Evolutionary conservation across 2,888 invertebrate species (phyloP).

Genomic region (Pediacus dermestoides): DNA sequence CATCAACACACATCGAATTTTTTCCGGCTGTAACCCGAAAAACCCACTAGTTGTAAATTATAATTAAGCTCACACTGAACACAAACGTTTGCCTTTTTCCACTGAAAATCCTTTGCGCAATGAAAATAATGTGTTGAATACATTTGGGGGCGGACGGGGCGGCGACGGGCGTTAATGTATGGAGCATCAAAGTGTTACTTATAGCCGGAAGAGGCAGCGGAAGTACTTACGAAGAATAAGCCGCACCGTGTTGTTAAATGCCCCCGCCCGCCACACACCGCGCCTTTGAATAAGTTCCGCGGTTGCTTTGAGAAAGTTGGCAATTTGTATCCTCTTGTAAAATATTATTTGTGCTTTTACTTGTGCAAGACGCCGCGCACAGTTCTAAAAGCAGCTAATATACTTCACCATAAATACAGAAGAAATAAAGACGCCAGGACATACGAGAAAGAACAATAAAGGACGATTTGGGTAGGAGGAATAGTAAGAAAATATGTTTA

Average conservation of each 20-base stretch:
- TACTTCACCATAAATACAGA: slow-evolving; percentile 31
- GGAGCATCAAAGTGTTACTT: slow-evolving; percentile 37
- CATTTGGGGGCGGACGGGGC: too few relatives aligned
- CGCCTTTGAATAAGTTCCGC: slow-evolving; percentile 35
- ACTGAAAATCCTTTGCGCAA: too few relatives aligned
- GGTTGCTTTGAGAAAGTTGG: slow-evolving; percentile 39
- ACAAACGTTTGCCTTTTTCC: too few relatives aligned
- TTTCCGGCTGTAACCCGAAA: too few relatives aligned
- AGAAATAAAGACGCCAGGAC: too few relatives aligned
- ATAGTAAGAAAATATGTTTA: too few relatives aligned
- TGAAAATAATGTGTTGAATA: too few relatives aligned
- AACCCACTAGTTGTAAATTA: too few relatives aligned
- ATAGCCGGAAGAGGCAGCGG: slow-evolving; percentile 29
- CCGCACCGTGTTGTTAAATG: slow-evolving; percentile 15
- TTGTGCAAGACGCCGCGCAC: slow-evolving; percentile 17
- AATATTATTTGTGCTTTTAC: slow-evolving; percentile 39
- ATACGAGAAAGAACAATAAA: slow-evolving; percentile 7
- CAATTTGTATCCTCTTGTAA: slow-evolving; percentile 42
- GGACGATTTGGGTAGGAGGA: too few relatives aligned
- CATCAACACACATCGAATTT: too few relatives aligned
- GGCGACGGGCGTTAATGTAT: too few relatives aligned
- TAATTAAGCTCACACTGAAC: too few relatives aligned
- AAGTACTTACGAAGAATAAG: slow-evolving; percentile 17
- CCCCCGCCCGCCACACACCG: slow-evolving; percentile 13
- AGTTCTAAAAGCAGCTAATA: slow-evolving; percentile 34